Evolutionary conservation across 2,888 invertebrate species (phyloP), one percentile per base, ranked within the genome.

Genomic region (Temnothorax unifasciatus): DNA sequence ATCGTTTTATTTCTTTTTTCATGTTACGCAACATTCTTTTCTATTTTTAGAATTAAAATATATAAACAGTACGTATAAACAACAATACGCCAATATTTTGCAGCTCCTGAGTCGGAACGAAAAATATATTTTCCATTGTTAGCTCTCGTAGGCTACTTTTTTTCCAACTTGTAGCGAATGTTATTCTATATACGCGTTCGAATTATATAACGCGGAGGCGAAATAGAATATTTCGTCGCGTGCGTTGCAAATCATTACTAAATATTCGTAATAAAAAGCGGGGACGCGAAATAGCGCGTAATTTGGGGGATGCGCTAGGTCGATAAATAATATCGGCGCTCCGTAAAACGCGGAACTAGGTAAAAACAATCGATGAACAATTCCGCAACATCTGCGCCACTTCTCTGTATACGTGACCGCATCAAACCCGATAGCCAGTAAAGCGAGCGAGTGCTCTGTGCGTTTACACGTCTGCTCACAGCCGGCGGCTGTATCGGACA

Each of bases 311-410:
- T 38, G 71, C 69, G 79, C 59, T 13, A 59, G 69, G 47, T 81
- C 79, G 79, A 81, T 81, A 81, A 81, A 81, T 81, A 81, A 81
- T 81, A 81, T 71, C 59, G 47, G 38, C 71, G 38, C 59, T 38
- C 15, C 34, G 71, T 71, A 81, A 79, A 79, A 69, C 79, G 69
- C 34, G 77, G 47, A 79, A 79, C 77, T 79, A 44, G 77, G 68
- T 79, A 79, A 81, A 81, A 81, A 81, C 71, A 81, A 81, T 81
- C 79, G 79, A 81, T 81, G 79, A 81, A 81, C 79, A 81, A 81
- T 71, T 81, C 79, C 79, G 79, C 79, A 71, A 81, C 79, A 81
- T 81, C 79, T 81, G 79, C 79, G 79, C 79, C 79, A 81, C 79
- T 81, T 81, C 71, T 81, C 71, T 81, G 79, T 81, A 59, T 81